Evolutionary conservation across 2,113 vertebrate genomes (phyloP).

Genomic region (Nothocercus nigrocapillus): DNA sequence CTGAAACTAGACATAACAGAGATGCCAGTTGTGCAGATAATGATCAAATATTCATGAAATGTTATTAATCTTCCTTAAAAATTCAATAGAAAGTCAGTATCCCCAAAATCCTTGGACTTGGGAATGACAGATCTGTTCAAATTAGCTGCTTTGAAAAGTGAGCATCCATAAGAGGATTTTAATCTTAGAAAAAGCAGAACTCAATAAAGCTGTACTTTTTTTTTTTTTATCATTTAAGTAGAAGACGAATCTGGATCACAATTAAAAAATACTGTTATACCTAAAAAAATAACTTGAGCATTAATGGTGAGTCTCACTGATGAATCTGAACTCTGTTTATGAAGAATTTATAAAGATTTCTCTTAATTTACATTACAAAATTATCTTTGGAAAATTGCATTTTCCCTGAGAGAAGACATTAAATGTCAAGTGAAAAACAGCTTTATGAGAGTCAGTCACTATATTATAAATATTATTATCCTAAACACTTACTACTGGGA

Average conservation of each 20-base stretch:
- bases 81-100: neutral
- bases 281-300: neutral
- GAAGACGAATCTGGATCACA: neutral
- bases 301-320: neutral
- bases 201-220: neutral
- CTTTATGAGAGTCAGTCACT: neutral
- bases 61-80: neutral
- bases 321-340: neutral
- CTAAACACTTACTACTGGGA: neutral
- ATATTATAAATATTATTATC: neutral
- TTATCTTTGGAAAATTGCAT: neutral
- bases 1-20: neutral
- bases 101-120: neutral
- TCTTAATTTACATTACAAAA: neutral
- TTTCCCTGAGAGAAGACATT: neutral
- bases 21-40: neutral
- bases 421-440: neutral
- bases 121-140: neutral
- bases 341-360: neutral
- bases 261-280: neutral
- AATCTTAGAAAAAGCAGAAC: neutral
- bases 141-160: neutral
- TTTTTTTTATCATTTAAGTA: neutral
- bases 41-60: neutral
- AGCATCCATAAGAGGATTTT: neutral